These are phyloP conservation scores for Mastomys natalensis DNA, from an alignment of 2,113 vertebrate genomes.

Conservation along the genomic window DNA sequence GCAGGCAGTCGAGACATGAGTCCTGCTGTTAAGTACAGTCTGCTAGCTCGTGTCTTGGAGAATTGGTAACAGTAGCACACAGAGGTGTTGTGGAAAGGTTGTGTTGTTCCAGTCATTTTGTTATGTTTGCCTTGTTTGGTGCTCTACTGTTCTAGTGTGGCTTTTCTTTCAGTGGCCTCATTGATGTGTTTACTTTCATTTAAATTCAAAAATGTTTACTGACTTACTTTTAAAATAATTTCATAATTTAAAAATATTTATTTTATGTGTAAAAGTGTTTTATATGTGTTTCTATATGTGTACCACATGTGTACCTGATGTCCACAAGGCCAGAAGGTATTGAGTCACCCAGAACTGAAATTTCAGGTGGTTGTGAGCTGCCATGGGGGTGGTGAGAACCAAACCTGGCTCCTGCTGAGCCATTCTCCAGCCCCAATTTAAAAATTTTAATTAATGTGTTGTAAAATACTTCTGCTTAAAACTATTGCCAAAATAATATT, in stretches of 20 bases:
- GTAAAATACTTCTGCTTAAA: neutral
- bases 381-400: neutral
- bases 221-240: neutral
- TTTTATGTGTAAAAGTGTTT: neutral
- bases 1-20: neutral
- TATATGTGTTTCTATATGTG: too few species aligned
- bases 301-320: neutral
- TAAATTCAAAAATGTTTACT: neutral
- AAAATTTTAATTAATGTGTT: neutral
- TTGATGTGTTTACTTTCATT: neutral
- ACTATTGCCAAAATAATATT: neutral
- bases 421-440: neutral
- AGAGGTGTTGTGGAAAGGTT: neutral
- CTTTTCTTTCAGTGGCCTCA: neutral
- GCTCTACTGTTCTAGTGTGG: neutral
- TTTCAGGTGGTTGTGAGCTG: neutral
- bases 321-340: neutral
- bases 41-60: neutral
- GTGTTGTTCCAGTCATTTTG: neutral
- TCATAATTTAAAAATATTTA: neutral
- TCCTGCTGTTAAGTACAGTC: neutral
- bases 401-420: neutral
- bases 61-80: neutral
- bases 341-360: neutral
- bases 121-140: neutral